A percentile compares a stretch with the other conserved stretches of the same genome.
These are phyloP conservation scores for Herpetotheres cachinnans DNA, from an alignment of 2,113 vertebrate genomes.

Conservation along the genomic window DNA sequence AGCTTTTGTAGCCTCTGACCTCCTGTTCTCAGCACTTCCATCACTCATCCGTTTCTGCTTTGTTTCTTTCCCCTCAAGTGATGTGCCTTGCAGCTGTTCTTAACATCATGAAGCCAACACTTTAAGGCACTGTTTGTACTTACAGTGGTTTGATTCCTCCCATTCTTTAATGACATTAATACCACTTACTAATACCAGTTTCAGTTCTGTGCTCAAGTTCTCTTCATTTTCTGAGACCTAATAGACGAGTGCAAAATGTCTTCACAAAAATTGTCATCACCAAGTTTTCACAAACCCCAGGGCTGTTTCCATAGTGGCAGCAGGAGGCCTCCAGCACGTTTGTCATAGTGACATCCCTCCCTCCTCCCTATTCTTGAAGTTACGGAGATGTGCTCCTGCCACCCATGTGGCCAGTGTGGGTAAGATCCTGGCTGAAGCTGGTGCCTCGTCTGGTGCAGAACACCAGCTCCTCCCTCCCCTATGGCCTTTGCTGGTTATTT, in stretches of 20 bases:
- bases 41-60: background rate
- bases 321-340: background rate
- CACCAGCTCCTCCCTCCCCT: background rate
- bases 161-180: background rate
- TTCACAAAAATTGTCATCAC: background rate
- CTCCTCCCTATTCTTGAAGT: background rate
- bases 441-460: background rate
- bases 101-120: background rate
- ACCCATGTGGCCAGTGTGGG: fast-evolving
- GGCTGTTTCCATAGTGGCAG: background rate
- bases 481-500: background rate
- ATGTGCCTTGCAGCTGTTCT: background rate
- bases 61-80: background rate
- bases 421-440: background rate
- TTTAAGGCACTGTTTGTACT: background rate
- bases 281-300: background rate
- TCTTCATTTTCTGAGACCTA: background rate
- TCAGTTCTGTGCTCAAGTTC: background rate
- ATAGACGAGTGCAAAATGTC: background rate
- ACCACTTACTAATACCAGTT: background rate
- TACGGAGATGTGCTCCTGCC: background rate
- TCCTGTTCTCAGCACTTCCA: background rate
- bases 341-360: background rate
- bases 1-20: background rate
- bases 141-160: background rate